Evolutionary conservation across 2,797 vertebrate genomes (phyloP), one percentile per base, ranked within the genome.

Genomic region (Heteromormyrus szaboi): DNA sequence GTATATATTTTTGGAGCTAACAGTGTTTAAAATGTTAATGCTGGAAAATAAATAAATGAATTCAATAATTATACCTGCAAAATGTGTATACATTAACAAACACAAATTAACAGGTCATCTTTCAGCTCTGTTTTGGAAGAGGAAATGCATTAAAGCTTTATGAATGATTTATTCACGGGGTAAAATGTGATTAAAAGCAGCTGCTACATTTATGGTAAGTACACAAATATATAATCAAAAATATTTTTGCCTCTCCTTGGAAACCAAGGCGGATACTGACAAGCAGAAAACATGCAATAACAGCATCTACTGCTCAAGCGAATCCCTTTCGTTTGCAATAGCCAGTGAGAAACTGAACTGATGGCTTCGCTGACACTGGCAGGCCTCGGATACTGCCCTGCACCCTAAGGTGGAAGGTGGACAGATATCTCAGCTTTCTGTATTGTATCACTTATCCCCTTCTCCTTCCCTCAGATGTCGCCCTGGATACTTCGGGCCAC

Each of bases 401-500:
- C 25, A 33, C 44, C 87, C n/a, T 9, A 33, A 5, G 29, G n/a
- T 88, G 65, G 22, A 85, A 41, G 53, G 25, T 54, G 84, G 84
- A 89, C 12, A 37, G 14, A 46, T 85, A 46, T n/a, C 88, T 76
- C 48, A 54, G 48, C 62, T 44, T 76, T 56, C 25, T 90, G 93
- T 96, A 94, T 96, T 96, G 94, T 96, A 95, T 96, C 95, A 96
- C 95, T 96, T 96, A 94, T 96, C 95, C 95, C 94, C 95, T 96
- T 95, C 96, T 96, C 96, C 95, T 94, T 44, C 94, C 95, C 96
- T 96, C 95, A 96, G 95, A 96, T 96, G 95, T 96, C 96, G 95
- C 95, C 95, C 96, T 0, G 96, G 96, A 96, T 96, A 96, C 95
- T 97, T 96, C 95, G 96, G 96, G 96, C 95, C 96, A 94, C 95